These are phyloP conservation scores for Scolopax mira DNA, from an alignment of 2,113 vertebrate genomes.

Conservation along the genomic window DNA sequence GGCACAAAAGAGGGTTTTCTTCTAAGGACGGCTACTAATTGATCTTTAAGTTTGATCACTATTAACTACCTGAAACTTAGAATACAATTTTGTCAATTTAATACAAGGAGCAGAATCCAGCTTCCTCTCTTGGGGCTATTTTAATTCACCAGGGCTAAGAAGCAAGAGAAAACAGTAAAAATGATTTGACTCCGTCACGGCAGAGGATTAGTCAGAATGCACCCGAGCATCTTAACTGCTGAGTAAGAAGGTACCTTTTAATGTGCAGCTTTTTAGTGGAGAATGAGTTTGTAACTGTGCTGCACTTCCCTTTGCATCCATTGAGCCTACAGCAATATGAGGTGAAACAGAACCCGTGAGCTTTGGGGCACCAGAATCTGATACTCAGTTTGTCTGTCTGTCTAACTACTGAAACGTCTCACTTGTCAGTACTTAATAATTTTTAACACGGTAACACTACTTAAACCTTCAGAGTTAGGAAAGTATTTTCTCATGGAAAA, in stretches of 20 bases:
- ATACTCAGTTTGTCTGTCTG: neutral
- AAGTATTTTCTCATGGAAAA: neutral
- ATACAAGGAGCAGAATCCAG: neutral
- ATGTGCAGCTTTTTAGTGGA: neutral
- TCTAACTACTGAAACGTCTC: neutral
- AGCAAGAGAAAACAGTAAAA: neutral
- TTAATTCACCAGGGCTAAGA: neutral
- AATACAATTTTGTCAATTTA: neutral
- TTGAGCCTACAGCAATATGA: neutral
- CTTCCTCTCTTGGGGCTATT: neutral
- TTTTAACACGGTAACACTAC: fast-evolving
- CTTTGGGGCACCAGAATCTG: neutral
- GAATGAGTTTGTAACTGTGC: neutral
- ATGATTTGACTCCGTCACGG: neutral
- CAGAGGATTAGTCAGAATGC: neutral
- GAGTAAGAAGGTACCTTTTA: neutral
- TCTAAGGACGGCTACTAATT: neutral
- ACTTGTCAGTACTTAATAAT: neutral
- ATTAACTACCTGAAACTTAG: neutral
- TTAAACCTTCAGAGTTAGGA: neutral
- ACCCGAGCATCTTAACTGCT: neutral
- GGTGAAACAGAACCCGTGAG: neutral
- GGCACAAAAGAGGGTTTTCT: neutral
- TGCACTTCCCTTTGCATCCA: neutral
- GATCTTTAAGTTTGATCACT: neutral